Conservation (phyloP, 2,113 vertebrate species). For the Columbina picui region DNA sequence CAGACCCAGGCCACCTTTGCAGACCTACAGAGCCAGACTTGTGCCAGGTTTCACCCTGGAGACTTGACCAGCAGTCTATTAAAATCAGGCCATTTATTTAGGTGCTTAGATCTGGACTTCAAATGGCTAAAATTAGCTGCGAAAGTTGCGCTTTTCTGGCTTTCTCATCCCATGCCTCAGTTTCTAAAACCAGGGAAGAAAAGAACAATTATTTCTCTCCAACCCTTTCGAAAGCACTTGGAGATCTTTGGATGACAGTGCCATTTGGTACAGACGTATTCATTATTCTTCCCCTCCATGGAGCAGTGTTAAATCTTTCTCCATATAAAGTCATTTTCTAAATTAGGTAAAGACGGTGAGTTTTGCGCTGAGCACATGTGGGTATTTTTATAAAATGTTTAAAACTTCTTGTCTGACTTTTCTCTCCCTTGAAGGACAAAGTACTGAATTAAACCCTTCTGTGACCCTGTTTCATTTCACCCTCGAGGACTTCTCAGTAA, state of each 20-base stretch:
- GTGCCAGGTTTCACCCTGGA: constrained; percentile 2
- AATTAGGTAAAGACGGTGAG: constrained; percentile 70
- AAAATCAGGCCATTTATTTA: constrained; percentile 62
- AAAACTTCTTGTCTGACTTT: constrained; percentile 65
- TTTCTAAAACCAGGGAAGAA: constrained; percentile 58
- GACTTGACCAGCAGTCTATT: constrained; percentile 29
- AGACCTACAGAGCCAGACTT: background rate
- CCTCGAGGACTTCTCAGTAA: constrained; percentile 11
- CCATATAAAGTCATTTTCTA: constrained; percentile 70
- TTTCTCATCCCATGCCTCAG: constrained; percentile 51
- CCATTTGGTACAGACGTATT: constrained; percentile 45
- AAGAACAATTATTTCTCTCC: constrained; percentile 57
- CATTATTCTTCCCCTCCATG: constrained; percentile 63
- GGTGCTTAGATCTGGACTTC: constrained; percentile 56
- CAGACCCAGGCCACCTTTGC: background rate
- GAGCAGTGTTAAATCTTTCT: constrained; percentile 57
- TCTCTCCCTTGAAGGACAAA: constrained; percentile 59
- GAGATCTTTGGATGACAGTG: constrained; percentile 31
- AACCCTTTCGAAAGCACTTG: constrained; percentile 33
- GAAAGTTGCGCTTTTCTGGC: constrained; percentile 29
- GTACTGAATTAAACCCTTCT: constrained; percentile 48
- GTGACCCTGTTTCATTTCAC: constrained; percentile 48
- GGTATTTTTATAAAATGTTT: constrained; percentile 72
- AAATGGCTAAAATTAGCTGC: constrained; percentile 50
- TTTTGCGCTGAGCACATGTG: constrained; percentile 62